phyloP scores from a whole-genome alignment of 2,113 vertebrate genomes.

The Bombycilla garrulus region DNA sequence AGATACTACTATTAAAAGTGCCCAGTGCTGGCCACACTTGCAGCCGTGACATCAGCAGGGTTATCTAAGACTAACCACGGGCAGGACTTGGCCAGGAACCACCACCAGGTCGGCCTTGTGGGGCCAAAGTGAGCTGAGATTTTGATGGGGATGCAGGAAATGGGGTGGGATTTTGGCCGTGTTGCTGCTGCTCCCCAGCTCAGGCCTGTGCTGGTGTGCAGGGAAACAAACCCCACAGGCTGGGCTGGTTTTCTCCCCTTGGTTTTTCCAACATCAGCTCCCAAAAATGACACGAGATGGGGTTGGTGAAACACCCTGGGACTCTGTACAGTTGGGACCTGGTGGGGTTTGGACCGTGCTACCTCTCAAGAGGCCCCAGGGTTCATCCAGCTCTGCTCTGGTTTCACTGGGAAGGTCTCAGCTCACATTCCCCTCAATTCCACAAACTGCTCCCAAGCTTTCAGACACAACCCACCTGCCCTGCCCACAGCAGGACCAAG shows the following conservation, averaged over 20 bases:
- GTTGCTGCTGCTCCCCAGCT: background rate
- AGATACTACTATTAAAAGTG: slow-evolving; percentile 55
- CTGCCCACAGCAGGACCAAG: background rate
- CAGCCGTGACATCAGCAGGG: slow-evolving; percentile 23
- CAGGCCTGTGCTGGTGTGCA: background rate
- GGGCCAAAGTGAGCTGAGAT: background rate
- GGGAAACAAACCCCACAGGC: background rate
- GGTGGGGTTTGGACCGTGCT: background rate
- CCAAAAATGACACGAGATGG: rapidly evolving
- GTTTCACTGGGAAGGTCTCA: background rate
- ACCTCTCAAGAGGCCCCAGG: background rate
- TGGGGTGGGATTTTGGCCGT: background rate
- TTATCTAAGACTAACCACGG: background rate
- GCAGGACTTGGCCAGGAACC: slow-evolving; percentile 19
- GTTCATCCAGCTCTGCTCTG: background rate
- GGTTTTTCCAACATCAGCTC: background rate
- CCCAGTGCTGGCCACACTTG: slow-evolving; percentile 2
- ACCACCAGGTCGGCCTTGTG: background rate
- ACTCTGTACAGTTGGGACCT: rapidly evolving
- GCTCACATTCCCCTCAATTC: background rate
- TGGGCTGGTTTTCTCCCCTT: background rate
- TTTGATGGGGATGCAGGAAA: background rate
- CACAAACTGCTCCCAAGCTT: background rate
- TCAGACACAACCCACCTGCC: background rate
- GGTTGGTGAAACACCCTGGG: background rate